Base-by-base conservation (phyloP, 2,113 vertebrate species). In the Taxidea taxus region DNA sequence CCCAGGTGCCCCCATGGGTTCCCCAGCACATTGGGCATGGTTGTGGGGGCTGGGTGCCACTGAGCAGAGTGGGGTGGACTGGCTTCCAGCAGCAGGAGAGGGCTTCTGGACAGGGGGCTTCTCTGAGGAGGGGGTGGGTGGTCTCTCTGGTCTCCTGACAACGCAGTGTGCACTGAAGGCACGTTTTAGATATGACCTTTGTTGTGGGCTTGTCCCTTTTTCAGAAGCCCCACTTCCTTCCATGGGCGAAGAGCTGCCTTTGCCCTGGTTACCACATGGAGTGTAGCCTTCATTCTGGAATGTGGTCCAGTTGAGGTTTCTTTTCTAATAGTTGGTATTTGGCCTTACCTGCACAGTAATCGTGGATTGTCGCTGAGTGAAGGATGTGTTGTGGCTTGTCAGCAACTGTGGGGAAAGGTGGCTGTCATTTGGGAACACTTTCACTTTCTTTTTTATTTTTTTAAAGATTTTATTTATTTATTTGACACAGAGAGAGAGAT, bases 321-420 rank as follows among this genome's bases (percentile, higher is more conserved):
- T 90, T 98, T 96, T 95, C 97, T 60, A 29, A 75, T 37, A 2
- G 9, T 78, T 94, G 90, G 64, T 77, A 29, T 94, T 95, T 96
- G 93, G 96, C 96, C 68, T 97, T 94, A 62, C 77, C 64, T 91
- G 77, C 54, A 27, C 78, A 97, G 84, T 72, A 56, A 75, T 51
- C 4, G 12, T 81, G 95, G 75, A 70, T 86, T 97, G 82, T 87
- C 66, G 58, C 81, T 85, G 60, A 60, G 89, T 37, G 44, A 97
- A 27, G 81, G 34, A 29, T 20, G 23, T 4, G 1, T 81, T 42
- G 54, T 58, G 84, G 62, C 81, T 16, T 97, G 95, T 92, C 94
- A 78, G 66, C 96, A 70, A 80, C 95, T 94, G n/a, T 80, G 92
- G 66, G 75, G 95, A 97, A 86, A 96, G 64, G 37, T 92, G 64